These are phyloP conservation scores for Neodiprion lecontei DNA, from an alignment of 1,140 invertebrate genomes.

Conservation along the genomic window DNA sequence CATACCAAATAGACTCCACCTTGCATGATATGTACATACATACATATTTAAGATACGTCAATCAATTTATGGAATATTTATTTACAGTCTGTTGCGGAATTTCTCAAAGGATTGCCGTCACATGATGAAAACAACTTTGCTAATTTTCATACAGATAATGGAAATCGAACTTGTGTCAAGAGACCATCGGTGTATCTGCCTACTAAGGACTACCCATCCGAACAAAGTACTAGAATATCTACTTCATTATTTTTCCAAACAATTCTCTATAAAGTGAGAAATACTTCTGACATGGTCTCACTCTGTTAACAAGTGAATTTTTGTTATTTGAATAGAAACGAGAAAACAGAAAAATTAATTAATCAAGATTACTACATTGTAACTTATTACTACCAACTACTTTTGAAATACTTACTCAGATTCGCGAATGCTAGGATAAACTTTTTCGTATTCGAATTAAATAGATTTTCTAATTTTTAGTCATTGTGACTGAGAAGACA, in stretches of 20 bases:
- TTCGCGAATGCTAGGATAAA: not conserved
- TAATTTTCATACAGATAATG: constrained; percentile 85
- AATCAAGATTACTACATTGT: not conserved
- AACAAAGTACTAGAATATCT: constrained; percentile 72
- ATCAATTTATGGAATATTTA: no score
- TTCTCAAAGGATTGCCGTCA: constrained; percentile 88
- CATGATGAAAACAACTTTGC: constrained; percentile 92
- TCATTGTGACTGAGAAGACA: constrained; percentile 94
- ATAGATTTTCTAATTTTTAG: constrained; percentile 65
- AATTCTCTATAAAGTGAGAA: not conserved
- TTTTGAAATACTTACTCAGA: no score
- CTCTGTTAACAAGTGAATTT: constrained; percentile 10
- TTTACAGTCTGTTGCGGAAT: constrained; percentile 79
- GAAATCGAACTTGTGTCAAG: constrained; percentile 83
- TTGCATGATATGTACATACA: no score
- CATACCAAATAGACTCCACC: no score
- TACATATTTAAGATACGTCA: no score
- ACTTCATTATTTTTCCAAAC: constrained; percentile 15
- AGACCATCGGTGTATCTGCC: constrained; percentile 89
- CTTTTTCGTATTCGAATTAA: constrained; percentile 20
- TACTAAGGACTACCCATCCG: constrained; percentile 87
- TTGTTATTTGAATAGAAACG: constrained; percentile 38
- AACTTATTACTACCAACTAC: constrained; percentile 10
- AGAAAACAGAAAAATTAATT: constrained; percentile 15
- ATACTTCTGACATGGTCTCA: constrained; percentile 13